These are phyloP conservation scores for Enteromius trimaculatus DNA, from an alignment of 2,797 vertebrate genomes.

Conservation along the genomic window DNA sequence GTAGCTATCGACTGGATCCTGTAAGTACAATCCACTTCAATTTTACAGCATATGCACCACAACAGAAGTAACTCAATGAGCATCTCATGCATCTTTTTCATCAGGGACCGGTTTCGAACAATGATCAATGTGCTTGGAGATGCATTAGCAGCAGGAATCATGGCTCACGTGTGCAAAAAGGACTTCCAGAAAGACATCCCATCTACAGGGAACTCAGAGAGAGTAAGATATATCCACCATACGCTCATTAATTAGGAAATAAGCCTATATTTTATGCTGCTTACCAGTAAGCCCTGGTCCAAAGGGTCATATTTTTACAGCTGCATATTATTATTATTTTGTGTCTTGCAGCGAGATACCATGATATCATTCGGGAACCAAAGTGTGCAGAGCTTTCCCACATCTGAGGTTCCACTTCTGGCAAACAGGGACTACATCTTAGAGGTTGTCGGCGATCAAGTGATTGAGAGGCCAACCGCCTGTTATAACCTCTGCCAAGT, in stretches of 20 bases:
- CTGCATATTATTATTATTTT: not conserved
- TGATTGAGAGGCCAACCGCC: constrained; percentile 71
- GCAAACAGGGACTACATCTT: constrained; percentile 77
- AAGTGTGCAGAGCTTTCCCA: constrained; percentile 68
- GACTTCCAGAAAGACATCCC: constrained; percentile 74
- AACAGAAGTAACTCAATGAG: not conserved
- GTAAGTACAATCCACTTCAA: constrained; percentile 72
- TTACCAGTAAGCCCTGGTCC: not conserved
- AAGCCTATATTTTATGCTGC: not conserved
- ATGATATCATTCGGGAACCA: constrained; percentile 71
- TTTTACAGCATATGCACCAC: not conserved
- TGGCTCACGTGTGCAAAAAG: constrained; percentile 82
- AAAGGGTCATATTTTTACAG: not conserved
- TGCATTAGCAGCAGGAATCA: constrained; percentile 87
- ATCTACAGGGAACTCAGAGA: constrained; percentile 47
- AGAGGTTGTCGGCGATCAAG: constrained; percentile 78
- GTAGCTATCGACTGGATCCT: constrained; percentile 89
- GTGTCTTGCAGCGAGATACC: constrained; percentile 49
- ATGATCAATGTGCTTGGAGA: constrained; percentile 91
- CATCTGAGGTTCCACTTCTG: constrained; percentile 74
- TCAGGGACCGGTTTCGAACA: constrained; percentile 86
- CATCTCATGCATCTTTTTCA: not conserved
- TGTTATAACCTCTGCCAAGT: constrained; percentile 85
- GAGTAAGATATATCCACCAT: constrained; percentile 67
- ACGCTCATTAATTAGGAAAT: not conserved